Evolutionary conservation across 2,888 invertebrate species (phyloP).

Genomic region (Xestia xanthographa): DNA sequence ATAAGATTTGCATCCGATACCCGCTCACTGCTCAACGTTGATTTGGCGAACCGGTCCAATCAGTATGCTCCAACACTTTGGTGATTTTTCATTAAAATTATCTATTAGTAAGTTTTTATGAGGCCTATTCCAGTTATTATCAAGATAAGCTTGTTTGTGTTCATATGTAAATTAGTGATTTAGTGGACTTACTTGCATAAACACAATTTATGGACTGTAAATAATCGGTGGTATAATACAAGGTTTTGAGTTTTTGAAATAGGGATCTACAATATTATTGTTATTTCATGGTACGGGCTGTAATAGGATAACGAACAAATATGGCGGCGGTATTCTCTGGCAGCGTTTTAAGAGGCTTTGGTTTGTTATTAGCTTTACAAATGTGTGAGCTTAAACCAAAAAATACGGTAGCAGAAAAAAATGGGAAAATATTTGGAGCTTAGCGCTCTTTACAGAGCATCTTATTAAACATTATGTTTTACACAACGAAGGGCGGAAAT

Average conservation of each 20-base stretch:
- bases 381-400: conserved; percentile 72
- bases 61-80: conserved; percentile 34
- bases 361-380: conserved; percentile 71
- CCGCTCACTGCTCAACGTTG: conserved; percentile 17
- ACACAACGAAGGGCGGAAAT: conserved; percentile 66
- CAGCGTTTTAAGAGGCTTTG: conserved; percentile 62
- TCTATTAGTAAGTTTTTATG: conserved; percentile 23
- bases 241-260: conserved; percentile 24
- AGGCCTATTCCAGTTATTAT: conserved; percentile 33
- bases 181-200: conserved; percentile 42
- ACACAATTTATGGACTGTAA: conserved; percentile 53
- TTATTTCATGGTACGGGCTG: conserved; percentile 28
- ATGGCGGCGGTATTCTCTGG: conserved; percentile 37
- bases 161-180: conserved; percentile 50
- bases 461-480: conserved; percentile 76
- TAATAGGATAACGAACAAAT: conserved; percentile 56
- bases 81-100: conserved; percentile 34
- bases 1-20: conserved; percentile 48
- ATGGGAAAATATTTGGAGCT: conserved; percentile 70
- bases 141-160: conserved; percentile 53
- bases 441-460: conserved; percentile 70
- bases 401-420: conserved; percentile 68
- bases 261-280: conserved; percentile 34
- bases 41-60: conserved; percentile 52
- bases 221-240: conserved; percentile 38